Percentiles rank a stretch among this genome's conserved stretches.
phyloP scores from a whole-genome alignment of 2,113 vertebrate species.

The Baryphthengus martii region DNA sequence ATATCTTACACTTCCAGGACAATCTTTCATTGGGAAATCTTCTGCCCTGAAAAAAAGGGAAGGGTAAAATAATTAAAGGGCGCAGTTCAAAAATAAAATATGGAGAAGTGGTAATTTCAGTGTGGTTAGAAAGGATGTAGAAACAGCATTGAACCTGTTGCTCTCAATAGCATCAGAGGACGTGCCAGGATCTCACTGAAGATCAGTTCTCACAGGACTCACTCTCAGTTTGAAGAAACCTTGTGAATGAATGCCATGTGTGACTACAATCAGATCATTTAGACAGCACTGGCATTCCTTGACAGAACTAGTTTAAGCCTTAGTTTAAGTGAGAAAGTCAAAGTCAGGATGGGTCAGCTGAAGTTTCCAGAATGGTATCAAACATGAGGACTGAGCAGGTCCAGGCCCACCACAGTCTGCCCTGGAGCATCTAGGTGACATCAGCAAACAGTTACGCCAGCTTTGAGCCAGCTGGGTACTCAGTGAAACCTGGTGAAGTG shows the following conservation, averaged over 20 bases:
- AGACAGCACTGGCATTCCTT: not conserved
- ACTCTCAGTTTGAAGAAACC: not conserved
- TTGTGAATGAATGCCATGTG: not conserved
- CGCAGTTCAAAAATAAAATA: not conserved
- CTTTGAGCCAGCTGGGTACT: not conserved
- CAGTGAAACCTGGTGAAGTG: not conserved
- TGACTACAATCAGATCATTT: not conserved
- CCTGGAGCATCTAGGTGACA: not conserved
- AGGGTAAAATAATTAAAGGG: not conserved
- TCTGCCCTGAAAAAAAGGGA: not conserved
- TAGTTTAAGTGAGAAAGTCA: not conserved
- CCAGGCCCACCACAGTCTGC: not conserved
- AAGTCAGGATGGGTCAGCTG: not conserved
- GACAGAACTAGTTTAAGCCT: not conserved
- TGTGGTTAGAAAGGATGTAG: not conserved
- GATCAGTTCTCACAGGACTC: not conserved
- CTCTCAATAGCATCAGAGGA: not conserved
- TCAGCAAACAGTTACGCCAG: not conserved
- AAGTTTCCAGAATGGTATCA: not conserved
- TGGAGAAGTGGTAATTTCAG: not conserved
- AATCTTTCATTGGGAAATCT: not conserved
- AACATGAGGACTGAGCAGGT: not conserved
- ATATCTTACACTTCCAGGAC: not conserved
- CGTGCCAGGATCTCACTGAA: not conserved
- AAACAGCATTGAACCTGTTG: not conserved